These are phyloP conservation scores for Odontomyia ornata DNA, from an alignment of 2,888 invertebrate species.

Conservation along the genomic window DNA sequence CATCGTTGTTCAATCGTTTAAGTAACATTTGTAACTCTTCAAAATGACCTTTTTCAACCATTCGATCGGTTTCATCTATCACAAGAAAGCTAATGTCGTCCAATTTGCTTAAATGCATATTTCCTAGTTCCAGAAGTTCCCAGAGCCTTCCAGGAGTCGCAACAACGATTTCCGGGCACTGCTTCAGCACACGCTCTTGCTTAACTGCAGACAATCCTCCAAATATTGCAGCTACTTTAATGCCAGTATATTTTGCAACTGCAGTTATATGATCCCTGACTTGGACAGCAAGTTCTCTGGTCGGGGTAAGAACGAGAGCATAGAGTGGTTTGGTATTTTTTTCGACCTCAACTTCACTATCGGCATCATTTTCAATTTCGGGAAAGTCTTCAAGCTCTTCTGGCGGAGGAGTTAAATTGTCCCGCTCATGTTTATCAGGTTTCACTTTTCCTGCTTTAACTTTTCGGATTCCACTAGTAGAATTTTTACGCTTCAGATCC, in stretches of 20 bases:
- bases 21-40: slow-evolving; percentile 86
- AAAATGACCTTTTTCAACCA: slow-evolving; percentile 97
- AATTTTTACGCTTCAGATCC: slow-evolving; percentile 68
- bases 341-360: slow-evolving; percentile 54
- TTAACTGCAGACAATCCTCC: slow-evolving; percentile 96
- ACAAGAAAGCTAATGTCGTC: slow-evolving; percentile 84
- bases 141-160: slow-evolving; percentile 97
- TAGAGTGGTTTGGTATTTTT: slow-evolving; percentile 66
- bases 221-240: slow-evolving; percentile 82
- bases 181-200: slow-evolving; percentile 85
- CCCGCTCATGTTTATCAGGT: slow-evolving; percentile 54
- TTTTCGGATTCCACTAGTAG: slow-evolving; percentile 59
- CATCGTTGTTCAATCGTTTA: slow-evolving; percentile 79
- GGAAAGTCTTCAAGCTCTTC: slow-evolving; percentile 56
- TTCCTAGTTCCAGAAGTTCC: slow-evolving; percentile 87
- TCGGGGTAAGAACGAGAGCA: slow-evolving; percentile 92
- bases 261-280: slow-evolving; percentile 85
- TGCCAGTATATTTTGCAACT: slow-evolving; percentile 79
- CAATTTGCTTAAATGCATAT: slow-evolving; percentile 78
- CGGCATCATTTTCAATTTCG: slow-evolving; percentile 43
- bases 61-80: slow-evolving; percentile 98
- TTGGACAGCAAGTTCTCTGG: slow-evolving; percentile 95
- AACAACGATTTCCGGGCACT: slow-evolving; percentile 91
- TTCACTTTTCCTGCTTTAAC: slow-evolving; percentile 47
- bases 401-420: slow-evolving; percentile 64